phyloP scores from a whole-genome alignment of 2,113 vertebrate species.

The Dendrocopos noguchii region DNA sequence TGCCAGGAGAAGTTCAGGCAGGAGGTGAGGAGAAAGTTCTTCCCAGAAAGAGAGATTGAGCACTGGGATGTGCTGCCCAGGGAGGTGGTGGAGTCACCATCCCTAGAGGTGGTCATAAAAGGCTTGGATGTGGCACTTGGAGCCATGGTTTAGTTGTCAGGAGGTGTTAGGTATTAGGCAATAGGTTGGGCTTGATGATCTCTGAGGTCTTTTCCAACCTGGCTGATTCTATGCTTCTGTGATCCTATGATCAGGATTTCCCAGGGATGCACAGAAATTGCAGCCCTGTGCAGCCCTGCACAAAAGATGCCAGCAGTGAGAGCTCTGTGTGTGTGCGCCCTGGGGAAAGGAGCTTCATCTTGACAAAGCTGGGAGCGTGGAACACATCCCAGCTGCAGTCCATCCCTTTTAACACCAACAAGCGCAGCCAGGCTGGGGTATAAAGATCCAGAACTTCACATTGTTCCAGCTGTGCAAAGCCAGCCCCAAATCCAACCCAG shows the following conservation, averaged over 20 bases:
- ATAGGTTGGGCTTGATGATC: too few relatives aligned
- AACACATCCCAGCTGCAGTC: background rate
- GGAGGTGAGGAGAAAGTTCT: too few relatives aligned
- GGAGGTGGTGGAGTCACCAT: too few relatives aligned
- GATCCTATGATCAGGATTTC: background rate
- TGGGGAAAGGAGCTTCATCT: background rate
- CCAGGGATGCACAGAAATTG: background rate
- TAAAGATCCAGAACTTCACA: background rate
- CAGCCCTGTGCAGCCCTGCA: background rate
- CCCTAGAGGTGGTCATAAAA: too few relatives aligned
- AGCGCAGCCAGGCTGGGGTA: background rate
- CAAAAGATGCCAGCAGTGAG: background rate
- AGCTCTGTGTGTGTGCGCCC: background rate
- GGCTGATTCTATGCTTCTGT: too few relatives aligned
- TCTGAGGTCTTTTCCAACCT: too few relatives aligned
- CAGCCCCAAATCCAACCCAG: background rate
- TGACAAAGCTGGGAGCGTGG: background rate
- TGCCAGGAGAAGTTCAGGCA: too few relatives aligned
- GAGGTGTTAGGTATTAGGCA: too few relatives aligned
- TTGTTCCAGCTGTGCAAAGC: background rate
- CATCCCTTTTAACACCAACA: background rate
- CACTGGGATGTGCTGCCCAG: too few relatives aligned
- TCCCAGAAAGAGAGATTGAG: too few relatives aligned
- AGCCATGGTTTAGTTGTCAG: too few relatives aligned
- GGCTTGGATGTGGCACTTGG: too few relatives aligned